Percentiles rank a stretch among this genome's conserved stretches.
phyloP scores from a whole-genome alignment of 2,888 invertebrate species.

The Mythimna vitellina region DNA sequence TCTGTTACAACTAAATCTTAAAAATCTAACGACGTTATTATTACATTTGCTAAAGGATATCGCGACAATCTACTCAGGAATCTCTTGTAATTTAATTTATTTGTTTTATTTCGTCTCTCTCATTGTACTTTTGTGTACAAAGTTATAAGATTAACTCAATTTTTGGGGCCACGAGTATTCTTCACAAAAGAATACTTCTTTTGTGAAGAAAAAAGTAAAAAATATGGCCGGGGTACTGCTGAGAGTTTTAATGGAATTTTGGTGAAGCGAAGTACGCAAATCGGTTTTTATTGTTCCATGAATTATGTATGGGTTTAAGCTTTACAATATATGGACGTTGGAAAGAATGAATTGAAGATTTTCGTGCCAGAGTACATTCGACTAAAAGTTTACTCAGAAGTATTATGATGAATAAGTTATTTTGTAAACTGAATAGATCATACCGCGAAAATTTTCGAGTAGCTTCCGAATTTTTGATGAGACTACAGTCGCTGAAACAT shows the following conservation, averaged over 20 bases:
- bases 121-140: slow-evolving; percentile 75
- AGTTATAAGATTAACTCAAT: slow-evolving; percentile 82
- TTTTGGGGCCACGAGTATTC: slow-evolving; percentile 76
- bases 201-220: slow-evolving; percentile 71
- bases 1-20: slow-evolving; percentile 50
- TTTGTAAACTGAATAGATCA: slow-evolving; percentile 39
- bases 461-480: neutral
- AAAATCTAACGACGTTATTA: slow-evolving; percentile 59
- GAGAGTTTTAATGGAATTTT: slow-evolving; percentile 79
- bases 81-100: slow-evolving; percentile 74
- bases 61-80: slow-evolving; percentile 64
- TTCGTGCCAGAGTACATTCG: slow-evolving; percentile 48
- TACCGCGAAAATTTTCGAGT: slow-evolving; percentile 11
- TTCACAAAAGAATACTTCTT: too few species aligned
- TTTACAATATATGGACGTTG: slow-evolving; percentile 58
- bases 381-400: slow-evolving; percentile 44
- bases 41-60: slow-evolving; percentile 60
- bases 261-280: slow-evolving; percentile 68
- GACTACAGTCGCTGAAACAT: slow-evolving; percentile 1
- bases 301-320: slow-evolving; percentile 70
- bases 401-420: slow-evolving; percentile 58
- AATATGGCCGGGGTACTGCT: slow-evolving; percentile 65
- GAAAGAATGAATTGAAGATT: slow-evolving; percentile 55
- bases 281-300: slow-evolving; percentile 68
- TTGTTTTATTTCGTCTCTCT: slow-evolving; percentile 73